These are phyloP conservation scores for Scolopax bukidnonensis DNA, from an alignment of 2,797 vertebrate species.

Conservation along the genomic window DNA sequence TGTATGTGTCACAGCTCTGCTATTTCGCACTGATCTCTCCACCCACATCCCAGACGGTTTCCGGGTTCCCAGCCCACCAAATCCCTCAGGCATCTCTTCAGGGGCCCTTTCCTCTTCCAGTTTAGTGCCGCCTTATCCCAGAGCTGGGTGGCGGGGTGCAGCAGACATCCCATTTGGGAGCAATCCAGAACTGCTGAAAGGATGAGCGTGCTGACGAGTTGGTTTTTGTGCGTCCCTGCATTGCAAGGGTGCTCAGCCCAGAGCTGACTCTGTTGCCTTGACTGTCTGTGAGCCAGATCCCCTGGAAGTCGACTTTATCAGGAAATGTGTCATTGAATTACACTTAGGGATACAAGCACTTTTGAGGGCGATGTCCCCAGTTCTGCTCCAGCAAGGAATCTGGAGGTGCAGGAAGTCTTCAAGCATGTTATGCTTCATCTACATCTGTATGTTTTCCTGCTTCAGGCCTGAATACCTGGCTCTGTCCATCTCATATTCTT, in stretches of 20 bases:
- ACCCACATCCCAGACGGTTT: conserved; percentile 70
- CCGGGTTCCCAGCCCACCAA: conserved; percentile 69
- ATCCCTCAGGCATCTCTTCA: conserved; percentile 65
- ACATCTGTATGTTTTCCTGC: conserved; percentile 69
- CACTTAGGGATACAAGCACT: conserved; percentile 6
- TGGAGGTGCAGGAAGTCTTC: conserved; percentile 55
- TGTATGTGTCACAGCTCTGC: conserved; percentile 64
- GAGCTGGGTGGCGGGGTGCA: conserved; percentile 53
- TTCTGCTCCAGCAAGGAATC: conserved; percentile 56
- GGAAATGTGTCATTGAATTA: conserved; percentile 49
- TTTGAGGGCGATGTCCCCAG: conserved; percentile 43
- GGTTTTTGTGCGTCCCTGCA: conserved; percentile 41
- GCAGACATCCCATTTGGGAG: conserved; percentile 65
- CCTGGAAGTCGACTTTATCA: conserved; percentile 57
- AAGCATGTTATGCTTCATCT: conserved; percentile 38
- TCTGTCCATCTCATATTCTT: conserved; percentile 59
- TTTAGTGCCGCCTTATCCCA: conserved; percentile 44
- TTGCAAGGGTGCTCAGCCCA: conserved; percentile 48
- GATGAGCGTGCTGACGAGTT: conserved; percentile 47
- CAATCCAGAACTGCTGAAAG: conserved; percentile 55
- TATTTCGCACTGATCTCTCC: conserved; percentile 60
- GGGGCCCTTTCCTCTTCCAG: conserved; percentile 63
- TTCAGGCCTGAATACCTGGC: conserved; percentile 68
- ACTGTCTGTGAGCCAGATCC: conserved; percentile 62
- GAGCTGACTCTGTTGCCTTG: conserved; percentile 49